phyloP scores from a whole-genome alignment of 2,797 vertebrate species.

The Pantherophis vulpinus region DNA sequence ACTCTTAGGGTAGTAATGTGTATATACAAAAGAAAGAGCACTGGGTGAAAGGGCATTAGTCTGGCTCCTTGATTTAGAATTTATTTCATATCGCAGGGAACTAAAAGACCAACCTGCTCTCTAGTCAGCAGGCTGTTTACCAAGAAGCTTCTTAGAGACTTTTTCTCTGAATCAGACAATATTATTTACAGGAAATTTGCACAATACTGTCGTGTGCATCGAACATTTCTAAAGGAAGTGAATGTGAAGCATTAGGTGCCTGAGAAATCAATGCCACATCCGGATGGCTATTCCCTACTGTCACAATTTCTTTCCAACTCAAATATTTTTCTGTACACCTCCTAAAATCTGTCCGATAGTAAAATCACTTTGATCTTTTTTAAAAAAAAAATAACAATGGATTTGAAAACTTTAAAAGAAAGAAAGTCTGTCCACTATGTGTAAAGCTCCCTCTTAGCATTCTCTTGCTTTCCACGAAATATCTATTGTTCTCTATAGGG shows the following conservation, averaged over 20 bases:
- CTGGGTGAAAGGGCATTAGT: slow-evolving; percentile 5
- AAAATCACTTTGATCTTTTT: background rate
- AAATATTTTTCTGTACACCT: background rate
- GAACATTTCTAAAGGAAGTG: background rate
- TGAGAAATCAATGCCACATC: background rate
- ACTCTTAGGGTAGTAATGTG: background rate
- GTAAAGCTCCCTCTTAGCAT: background rate
- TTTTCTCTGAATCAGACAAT: slow-evolving; percentile 8
- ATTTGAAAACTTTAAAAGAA: background rate
- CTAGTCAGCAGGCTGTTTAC: slow-evolving; percentile 7
- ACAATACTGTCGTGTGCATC: background rate
- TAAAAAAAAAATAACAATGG: background rate
- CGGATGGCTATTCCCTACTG: background rate
- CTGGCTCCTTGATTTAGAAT: background rate
- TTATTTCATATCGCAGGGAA: background rate
- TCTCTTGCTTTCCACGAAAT: too few relatives aligned
- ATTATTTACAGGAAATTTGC: background rate
- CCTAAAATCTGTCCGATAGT: background rate
- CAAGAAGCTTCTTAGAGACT: background rate
- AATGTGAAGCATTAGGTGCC: background rate
- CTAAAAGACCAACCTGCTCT: background rate
- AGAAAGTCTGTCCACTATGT: background rate
- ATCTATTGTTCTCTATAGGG: background rate
- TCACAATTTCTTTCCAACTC: background rate
- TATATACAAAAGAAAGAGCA: background rate